phyloP scores from a whole-genome alignment of 2,888 invertebrate genomes.

The Oligia strigilis region DNA sequence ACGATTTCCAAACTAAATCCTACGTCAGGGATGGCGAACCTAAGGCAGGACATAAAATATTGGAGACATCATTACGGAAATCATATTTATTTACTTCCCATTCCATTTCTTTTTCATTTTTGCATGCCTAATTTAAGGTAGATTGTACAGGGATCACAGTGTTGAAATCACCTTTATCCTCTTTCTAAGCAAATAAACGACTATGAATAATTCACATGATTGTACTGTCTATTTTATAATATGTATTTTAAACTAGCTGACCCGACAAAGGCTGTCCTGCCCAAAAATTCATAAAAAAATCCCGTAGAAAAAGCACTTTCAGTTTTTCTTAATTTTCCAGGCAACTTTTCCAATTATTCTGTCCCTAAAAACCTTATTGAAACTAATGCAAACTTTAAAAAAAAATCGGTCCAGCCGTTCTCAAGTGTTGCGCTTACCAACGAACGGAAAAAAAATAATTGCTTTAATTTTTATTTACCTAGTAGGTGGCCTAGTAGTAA shows the following conservation, averaged over 20 bases:
- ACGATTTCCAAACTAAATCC: constrained; percentile 14
- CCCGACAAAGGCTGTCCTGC: neutral
- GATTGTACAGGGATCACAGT: too few species aligned
- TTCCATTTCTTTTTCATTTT: too few species aligned
- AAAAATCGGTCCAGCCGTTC: neutral
- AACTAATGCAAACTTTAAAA: neutral
- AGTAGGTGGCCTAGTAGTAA: too few species aligned
- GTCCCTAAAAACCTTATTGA: neutral
- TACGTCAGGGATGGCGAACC: constrained; percentile 25
- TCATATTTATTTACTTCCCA: neutral
- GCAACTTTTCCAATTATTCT: neutral
- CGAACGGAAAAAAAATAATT: neutral
- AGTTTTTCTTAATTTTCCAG: neutral
- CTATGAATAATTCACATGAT: neutral
- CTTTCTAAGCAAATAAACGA: too few species aligned
- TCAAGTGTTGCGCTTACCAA: neutral
- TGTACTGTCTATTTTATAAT: neutral
- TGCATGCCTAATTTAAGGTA: too few species aligned
- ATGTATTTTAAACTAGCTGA: neutral
- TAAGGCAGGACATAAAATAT: neutral
- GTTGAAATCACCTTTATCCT: too few species aligned
- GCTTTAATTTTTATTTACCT: neutral
- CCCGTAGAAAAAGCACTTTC: neutral
- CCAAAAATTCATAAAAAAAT: neutral
- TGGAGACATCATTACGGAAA: neutral